These are phyloP conservation scores for Arctocebus calabarensis DNA, from an alignment of 2,797 vertebrate species.

Conservation along the genomic window DNA sequence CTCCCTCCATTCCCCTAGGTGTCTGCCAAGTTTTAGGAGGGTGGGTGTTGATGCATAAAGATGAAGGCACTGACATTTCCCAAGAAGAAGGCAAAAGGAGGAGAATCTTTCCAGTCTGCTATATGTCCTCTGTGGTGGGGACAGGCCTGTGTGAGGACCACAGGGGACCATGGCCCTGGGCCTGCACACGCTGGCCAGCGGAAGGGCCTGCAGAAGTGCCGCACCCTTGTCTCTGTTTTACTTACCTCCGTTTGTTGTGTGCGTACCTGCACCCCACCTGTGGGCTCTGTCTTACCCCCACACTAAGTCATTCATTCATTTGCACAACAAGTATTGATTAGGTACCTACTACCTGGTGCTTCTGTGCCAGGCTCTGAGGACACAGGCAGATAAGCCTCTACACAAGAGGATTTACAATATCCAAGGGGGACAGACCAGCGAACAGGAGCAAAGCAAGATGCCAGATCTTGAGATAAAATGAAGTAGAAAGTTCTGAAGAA, in stretches of 20 bases:
- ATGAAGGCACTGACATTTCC: neutral
- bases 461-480: neutral
- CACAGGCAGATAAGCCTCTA: neutral
- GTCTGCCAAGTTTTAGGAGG: conserved; percentile 2
- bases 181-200: fast-evolving
- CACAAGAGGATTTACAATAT: neutral
- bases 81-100: neutral
- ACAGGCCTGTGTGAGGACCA: neutral
- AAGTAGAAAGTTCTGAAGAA: neutral
- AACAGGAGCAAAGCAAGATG: neutral
- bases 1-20: neutral
- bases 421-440: neutral
- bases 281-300: neutral
- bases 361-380: neutral
- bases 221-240: neutral
- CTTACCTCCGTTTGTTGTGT: neutral
- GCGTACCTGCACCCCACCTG: neutral
- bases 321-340: neutral
- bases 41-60: neutral
- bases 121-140: neutral
- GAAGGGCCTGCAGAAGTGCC: neutral
- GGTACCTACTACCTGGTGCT: neutral
- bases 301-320: neutral
- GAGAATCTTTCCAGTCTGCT: neutral
- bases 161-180: neutral